phyloP scores from a whole-genome alignment of 2,888 invertebrate genomes.

The Scaptomyza cyrtandrae region DNA sequence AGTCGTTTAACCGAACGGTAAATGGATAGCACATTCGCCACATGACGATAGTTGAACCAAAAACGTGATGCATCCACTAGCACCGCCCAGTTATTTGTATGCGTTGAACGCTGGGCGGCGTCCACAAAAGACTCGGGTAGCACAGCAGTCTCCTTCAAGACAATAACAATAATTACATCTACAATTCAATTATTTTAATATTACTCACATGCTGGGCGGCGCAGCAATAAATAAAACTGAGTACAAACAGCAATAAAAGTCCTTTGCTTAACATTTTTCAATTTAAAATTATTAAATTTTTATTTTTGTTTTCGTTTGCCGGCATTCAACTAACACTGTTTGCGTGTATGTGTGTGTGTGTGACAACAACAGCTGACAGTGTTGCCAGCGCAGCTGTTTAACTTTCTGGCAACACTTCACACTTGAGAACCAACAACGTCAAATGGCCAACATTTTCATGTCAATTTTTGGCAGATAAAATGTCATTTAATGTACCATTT shows the following conservation, averaged over 20 bases:
- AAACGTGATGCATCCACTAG: constrained; percentile 99
- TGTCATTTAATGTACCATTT: constrained; percentile 22
- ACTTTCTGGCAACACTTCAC: constrained; percentile 33
- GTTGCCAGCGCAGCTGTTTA: constrained; percentile 17
- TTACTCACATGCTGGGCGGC: constrained; percentile 31
- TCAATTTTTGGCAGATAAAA: constrained; percentile 18
- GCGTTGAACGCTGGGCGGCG: constrained; percentile 85
- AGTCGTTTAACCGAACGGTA: constrained; percentile 98
- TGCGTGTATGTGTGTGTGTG: constrained; percentile 2
- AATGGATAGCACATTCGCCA: constrained; percentile 98
- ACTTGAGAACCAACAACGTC: constrained; percentile 19
- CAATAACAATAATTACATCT: background rate
- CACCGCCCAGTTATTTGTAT: constrained; percentile 99
- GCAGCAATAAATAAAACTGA: constrained; percentile 13
- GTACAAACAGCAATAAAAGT: constrained; percentile 6
- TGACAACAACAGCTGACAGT: constrained; percentile 30
- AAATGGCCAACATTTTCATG: constrained; percentile 34
- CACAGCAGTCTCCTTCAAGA: constrained; percentile 45
- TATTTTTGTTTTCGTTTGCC: constrained; percentile 30
- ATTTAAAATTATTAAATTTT: constrained; percentile 10
- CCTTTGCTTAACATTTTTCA: constrained; percentile 29
- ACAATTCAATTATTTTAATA: background rate
- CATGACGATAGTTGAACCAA: constrained; percentile 99
- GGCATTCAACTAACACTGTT: constrained; percentile 37
- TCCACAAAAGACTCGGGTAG: constrained; percentile 82